Conservation (phyloP, 2,113 vertebrate species). For the Crotalus horridus region DNA sequence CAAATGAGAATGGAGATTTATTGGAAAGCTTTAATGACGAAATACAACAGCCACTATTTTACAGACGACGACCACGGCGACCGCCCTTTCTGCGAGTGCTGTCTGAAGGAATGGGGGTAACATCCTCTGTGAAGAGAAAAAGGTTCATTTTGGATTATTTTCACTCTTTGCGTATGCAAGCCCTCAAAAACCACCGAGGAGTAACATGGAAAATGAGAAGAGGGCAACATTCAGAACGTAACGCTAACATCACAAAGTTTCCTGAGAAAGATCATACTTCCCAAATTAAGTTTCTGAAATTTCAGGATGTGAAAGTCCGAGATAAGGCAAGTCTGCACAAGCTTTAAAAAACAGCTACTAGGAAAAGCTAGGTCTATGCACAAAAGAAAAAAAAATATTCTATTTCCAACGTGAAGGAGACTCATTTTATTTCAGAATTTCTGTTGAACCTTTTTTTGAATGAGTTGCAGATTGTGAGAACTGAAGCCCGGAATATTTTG, state of each 20-base stretch:
- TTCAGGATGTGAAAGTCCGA: slow-evolving; percentile 9
- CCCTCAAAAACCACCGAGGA: not conserved
- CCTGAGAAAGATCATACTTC: not conserved
- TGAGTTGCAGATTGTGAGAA: not conserved
- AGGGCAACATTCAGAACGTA: not conserved
- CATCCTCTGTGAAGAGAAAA: slow-evolving; percentile 83
- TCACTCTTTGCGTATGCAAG: not conserved
- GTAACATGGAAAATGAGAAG: not conserved
- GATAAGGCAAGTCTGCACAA: not conserved
- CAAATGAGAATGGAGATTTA: slow-evolving; percentile 23
- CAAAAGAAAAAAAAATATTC: not conserved
- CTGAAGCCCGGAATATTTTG: not conserved
- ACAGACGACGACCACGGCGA: slow-evolving; percentile 95
- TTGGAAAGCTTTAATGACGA: slow-evolving; percentile 80
- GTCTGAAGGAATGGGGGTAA: slow-evolving; percentile 97
- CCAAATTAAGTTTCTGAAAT: not conserved
- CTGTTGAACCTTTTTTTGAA: not conserved
- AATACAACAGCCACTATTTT: slow-evolving; percentile 63
- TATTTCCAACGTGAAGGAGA: not conserved
- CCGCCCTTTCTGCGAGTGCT: slow-evolving; percentile 98
- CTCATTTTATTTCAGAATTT: not conserved
- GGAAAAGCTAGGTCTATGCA: not conserved
- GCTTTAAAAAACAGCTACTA: not conserved
- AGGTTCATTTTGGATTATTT: not conserved
- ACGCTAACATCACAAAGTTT: not conserved